phyloP scores from a whole-genome alignment of 2,113 vertebrate species.

The Neolamprologus tretocephalus region DNA sequence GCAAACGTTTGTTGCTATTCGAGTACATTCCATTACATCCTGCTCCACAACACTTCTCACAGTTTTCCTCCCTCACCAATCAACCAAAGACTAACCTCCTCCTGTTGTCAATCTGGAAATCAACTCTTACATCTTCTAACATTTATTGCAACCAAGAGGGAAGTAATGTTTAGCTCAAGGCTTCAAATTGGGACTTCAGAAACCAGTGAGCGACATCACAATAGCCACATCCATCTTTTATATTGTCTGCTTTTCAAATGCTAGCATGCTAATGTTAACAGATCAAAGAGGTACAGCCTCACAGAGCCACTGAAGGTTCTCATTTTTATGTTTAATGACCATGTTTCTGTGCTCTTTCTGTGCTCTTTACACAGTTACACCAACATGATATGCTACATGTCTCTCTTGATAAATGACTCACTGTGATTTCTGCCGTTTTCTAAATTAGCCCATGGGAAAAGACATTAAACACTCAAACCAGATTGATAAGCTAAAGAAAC shows the following conservation, averaged over 20 bases:
- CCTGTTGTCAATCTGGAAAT: background rate
- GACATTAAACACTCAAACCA: background rate
- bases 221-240: background rate
- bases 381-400: background rate
- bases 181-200: background rate
- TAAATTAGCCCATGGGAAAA: background rate
- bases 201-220: background rate
- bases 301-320: background rate
- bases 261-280: background rate
- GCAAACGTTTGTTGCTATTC: rapidly evolving
- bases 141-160: background rate
- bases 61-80: background rate
- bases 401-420: background rate
- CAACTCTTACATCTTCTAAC: rapidly evolving
- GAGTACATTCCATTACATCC: background rate
- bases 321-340: background rate
- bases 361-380: background rate
- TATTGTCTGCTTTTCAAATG: background rate
- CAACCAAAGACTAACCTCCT: background rate
- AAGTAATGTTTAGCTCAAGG: background rate
- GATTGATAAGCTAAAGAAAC: background rate
- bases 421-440: background rate
- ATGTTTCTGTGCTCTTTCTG: background rate
- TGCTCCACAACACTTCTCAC: background rate
- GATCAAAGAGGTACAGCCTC: background rate